phyloP scores from a whole-genome alignment of 2,888 invertebrate genomes.

The Cantharis flavilabris region DNA sequence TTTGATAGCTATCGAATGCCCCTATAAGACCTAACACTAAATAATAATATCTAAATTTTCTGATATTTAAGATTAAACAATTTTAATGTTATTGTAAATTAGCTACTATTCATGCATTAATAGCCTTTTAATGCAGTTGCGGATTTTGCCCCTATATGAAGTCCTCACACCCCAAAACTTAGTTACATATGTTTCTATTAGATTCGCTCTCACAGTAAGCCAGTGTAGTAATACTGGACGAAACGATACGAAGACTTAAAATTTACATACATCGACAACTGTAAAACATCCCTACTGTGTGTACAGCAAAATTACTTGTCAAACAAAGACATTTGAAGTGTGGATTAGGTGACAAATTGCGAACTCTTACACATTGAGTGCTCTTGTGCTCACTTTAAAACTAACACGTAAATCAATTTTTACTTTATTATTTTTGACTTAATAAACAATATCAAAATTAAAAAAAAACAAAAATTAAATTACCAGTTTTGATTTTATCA shows the following conservation, averaged over 20 bases:
- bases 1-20: background rate
- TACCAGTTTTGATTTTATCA: too few relatives aligned
- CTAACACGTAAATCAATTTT: background rate
- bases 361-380: slow-evolving; percentile 34
- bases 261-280: background rate
- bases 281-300: slow-evolving; percentile 5
- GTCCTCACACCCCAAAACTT: slow-evolving; percentile 40
- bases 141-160: slow-evolving; percentile 43
- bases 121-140: slow-evolving; percentile 51
- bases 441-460: background rate
- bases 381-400: background rate
- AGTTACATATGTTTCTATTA: slow-evolving; percentile 50
- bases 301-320: slow-evolving; percentile 43
- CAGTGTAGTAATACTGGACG: slow-evolving; percentile 4
- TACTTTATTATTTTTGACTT: background rate
- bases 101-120: slow-evolving; percentile 50
- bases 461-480: background rate
- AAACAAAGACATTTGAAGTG: slow-evolving; percentile 48
- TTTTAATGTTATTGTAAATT: slow-evolving; percentile 39
- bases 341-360: slow-evolving; percentile 52
- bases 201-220: slow-evolving; percentile 41
- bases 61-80: background rate
- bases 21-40: background rate
- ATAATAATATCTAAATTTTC: background rate
- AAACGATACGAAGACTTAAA: slow-evolving; percentile 4